A percentile compares a stretch with the other conserved stretches of the same genome.
phyloP scores from a whole-genome alignment of 1,140 invertebrate species.

The Hirudo medicinalis region DNA sequence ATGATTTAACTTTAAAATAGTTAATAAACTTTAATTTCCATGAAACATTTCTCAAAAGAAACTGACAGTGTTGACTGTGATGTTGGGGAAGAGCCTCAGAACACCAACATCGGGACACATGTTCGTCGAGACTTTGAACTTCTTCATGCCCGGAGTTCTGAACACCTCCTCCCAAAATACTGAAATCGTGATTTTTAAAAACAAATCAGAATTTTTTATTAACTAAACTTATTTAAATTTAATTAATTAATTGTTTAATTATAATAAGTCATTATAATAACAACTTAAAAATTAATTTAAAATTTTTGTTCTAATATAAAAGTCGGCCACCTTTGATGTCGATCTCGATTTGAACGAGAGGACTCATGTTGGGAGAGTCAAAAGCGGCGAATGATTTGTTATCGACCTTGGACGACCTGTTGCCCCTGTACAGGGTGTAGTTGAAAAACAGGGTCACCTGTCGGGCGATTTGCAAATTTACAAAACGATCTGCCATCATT shows the following conservation, averaged over 20 bases:
- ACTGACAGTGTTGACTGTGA: constrained; percentile 59
- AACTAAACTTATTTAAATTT: too few relatives aligned
- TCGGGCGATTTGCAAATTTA: neutral
- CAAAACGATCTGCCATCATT: too few relatives aligned
- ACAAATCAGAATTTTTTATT: too few relatives aligned
- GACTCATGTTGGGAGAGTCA: constrained; percentile 69
- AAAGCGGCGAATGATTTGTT: constrained; percentile 72
- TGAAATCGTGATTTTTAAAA: constrained; percentile 30
- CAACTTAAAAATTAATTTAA: too few relatives aligned
- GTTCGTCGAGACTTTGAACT: constrained; percentile 62
- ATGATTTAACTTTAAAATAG: neutral
- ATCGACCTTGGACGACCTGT: constrained; percentile 71
- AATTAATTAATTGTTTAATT: too few relatives aligned
- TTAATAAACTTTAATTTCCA: neutral
- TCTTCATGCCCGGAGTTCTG: constrained; percentile 54
- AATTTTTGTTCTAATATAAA: too few relatives aligned
- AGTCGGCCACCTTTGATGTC: constrained; percentile 37
- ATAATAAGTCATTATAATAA: too few relatives aligned
- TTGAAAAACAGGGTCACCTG: constrained; percentile 67
- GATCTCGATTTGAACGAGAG: constrained; percentile 66
- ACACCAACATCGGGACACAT: constrained; percentile 72
- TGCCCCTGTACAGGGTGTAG: constrained; percentile 74
- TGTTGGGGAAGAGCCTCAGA: constrained; percentile 75
- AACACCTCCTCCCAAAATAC: constrained; percentile 68
- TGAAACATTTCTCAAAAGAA: neutral